Base-by-base conservation (phyloP, 2,113 vertebrate species). In the Climacteris rufus region DNA sequence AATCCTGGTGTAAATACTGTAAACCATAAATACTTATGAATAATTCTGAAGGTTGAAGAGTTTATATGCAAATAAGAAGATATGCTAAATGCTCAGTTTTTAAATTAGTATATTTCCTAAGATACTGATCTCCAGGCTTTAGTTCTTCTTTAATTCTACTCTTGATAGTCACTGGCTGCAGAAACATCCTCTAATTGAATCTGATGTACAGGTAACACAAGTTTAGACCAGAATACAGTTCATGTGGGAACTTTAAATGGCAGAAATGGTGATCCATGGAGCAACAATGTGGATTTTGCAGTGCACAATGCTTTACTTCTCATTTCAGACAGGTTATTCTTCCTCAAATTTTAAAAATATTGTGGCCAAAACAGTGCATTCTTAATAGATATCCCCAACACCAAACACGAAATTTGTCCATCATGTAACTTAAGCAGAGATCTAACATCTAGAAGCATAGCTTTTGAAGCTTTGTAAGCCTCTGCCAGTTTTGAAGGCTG, bases 31-130 rank as follows among this genome's bases (percentile, higher is more conserved):
- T 13, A 92, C 2, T 72, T 40, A 69, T 33, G n/a, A 91, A 71
- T 94, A 96, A 94, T 95, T 96, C 83, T 82, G 2, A 94, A 93
- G 23, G 42, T 70, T 93, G 57, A 94, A 91, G 93, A 96, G 27
- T 93, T 91, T 80, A 91, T 45, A 59, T 50, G 89, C 44, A 89
- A 89, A 61, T 83, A 81, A 95, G 85, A 93, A 85, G 49, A 97
- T 96, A 96, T 61, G 39, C 8, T 96, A 96, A 96, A 92, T 86
- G 4, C 11, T 81, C 21, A 15, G 44, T 64, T 91, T 91, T 95
- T 49, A 78, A 95, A 88, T 64, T 10, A 80, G 91, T 21, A 4
- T 80, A 54, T 91, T 96, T 96, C 61, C 60, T 79, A 90, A 57
- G 85, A 80, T 71, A 94, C 61, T 77, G 65, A 87, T 87, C 65